Evolutionary conservation across 2,888 invertebrate species (phyloP).

Genomic region (Auanema freiburgensis): DNA sequence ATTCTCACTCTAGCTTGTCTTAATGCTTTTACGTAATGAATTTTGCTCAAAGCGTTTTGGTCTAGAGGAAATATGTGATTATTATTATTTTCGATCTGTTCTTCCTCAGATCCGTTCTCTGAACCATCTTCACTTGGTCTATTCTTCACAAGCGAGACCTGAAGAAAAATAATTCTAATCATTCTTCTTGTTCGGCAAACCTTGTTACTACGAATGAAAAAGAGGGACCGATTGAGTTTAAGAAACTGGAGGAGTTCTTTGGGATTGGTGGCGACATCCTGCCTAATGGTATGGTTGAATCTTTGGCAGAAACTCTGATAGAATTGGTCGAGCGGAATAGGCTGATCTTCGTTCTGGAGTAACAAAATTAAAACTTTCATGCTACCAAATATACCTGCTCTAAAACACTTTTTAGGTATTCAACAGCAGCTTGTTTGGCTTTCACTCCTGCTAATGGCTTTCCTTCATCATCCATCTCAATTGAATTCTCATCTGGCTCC

Average conservation of each 20-base stretch:
- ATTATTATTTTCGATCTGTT: slow-evolving; percentile 46
- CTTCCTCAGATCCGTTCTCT: slow-evolving; percentile 57
- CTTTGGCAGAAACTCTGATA: slow-evolving; percentile 63
- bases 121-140: slow-evolving; percentile 58
- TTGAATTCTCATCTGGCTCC: slow-evolving; percentile 56
- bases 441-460: slow-evolving; percentile 58
- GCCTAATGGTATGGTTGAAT: slow-evolving; percentile 62
- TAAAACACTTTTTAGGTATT: slow-evolving; percentile 58
- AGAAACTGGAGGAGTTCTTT: slow-evolving; percentile 86
- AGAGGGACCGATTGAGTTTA: slow-evolving; percentile 88
- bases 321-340: slow-evolving; percentile 62
- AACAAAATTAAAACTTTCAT: background rate
- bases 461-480: slow-evolving; percentile 63
- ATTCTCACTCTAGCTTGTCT: slow-evolving; percentile 54
- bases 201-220: slow-evolving; percentile 88
- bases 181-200: slow-evolving; percentile 7
- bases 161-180: background rate
- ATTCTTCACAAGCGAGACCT: slow-evolving; percentile 57
- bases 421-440: slow-evolving; percentile 64
- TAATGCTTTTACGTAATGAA: slow-evolving; percentile 57
- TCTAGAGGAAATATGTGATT: slow-evolving; percentile 59
- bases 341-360: slow-evolving; percentile 59
- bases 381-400: slow-evolving; percentile 43
- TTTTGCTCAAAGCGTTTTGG: slow-evolving; percentile 50
- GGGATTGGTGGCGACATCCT: slow-evolving; percentile 82